These are phyloP conservation scores for Agrilus planipennis DNA, from an alignment of 1,140 invertebrate species.

Conservation along the genomic window DNA sequence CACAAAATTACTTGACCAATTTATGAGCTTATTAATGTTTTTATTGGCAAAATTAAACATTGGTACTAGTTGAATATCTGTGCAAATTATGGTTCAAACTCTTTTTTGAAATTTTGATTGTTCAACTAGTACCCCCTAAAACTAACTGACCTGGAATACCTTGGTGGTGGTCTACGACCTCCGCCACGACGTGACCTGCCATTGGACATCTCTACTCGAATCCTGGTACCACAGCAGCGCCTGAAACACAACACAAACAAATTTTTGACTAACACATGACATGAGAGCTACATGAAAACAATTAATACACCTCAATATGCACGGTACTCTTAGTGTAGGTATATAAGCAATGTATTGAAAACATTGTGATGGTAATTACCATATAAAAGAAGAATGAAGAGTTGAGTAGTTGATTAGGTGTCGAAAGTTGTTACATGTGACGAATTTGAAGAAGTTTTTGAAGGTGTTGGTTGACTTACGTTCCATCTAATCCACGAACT, in stretches of 20 bases:
- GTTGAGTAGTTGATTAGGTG: slow-evolving; percentile 7
- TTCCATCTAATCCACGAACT: slow-evolving; percentile 88
- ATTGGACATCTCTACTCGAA: slow-evolving; percentile 80
- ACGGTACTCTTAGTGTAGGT: background rate
- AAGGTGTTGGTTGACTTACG: slow-evolving; percentile 53
- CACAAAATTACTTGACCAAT: too few species aligned
- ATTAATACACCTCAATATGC: too few species aligned
- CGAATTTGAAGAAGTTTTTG: too few species aligned
- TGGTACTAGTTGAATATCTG: too few species aligned
- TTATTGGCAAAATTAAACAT: too few species aligned
- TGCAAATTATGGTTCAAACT: too few species aligned
- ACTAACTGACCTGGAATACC: slow-evolving; percentile 40
- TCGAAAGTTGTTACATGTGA: slow-evolving; percentile 6
- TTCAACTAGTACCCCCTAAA: too few species aligned
- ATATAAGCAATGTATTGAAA: background rate
- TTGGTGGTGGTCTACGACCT: slow-evolving; percentile 37
- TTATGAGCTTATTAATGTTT: too few species aligned
- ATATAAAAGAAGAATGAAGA: slow-evolving; percentile 6
- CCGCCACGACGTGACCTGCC: slow-evolving; percentile 64
- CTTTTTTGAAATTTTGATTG: too few species aligned
- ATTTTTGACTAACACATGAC: too few species aligned
- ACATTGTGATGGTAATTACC: slow-evolving; percentile 4
- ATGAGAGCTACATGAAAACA: too few species aligned
- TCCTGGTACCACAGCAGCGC: slow-evolving; percentile 69
- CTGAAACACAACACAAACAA: slow-evolving; percentile 38